Conservation (phyloP, 1,140 invertebrate genomes). For the Zaprionus kolodkinae region DNA sequence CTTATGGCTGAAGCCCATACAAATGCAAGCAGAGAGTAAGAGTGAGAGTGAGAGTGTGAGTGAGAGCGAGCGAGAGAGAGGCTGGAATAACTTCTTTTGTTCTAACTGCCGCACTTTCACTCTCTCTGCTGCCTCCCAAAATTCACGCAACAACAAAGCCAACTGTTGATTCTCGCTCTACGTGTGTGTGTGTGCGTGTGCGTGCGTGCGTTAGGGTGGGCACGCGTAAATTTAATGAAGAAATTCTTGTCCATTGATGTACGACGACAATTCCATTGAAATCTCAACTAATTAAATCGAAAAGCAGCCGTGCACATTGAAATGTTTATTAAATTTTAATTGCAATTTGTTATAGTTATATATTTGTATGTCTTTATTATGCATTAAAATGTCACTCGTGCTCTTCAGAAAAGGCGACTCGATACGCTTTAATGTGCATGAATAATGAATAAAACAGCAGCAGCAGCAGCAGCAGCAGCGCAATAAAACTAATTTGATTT, state of each 20-base stretch:
- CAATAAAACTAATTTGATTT: conserved; percentile 6
- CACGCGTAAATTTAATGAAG: conserved; percentile 2
- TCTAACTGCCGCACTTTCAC: conserved; percentile 8
- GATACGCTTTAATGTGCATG: neutral
- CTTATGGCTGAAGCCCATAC: conserved; percentile 51
- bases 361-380: too few relatives aligned
- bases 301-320: neutral
- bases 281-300: neutral
- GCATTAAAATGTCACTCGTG: neutral
- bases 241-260: neutral
- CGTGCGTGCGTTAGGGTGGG: conserved; percentile 3
- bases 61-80: conserved; percentile 20
- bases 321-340: neutral
- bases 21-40: neutral
- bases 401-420: neutral
- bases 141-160: conserved; percentile 36
- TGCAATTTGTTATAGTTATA: neutral
- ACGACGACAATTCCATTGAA: neutral
- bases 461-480: neutral
- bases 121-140: conserved; percentile 14
- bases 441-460: neutral
- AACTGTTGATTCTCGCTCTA: conserved; percentile 69
- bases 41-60: neutral
- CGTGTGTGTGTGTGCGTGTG: conserved; percentile 2
- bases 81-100: conserved; percentile 19